phyloP scores from a whole-genome alignment of 2,113 vertebrate species.

The Taurulus bubalis region DNA sequence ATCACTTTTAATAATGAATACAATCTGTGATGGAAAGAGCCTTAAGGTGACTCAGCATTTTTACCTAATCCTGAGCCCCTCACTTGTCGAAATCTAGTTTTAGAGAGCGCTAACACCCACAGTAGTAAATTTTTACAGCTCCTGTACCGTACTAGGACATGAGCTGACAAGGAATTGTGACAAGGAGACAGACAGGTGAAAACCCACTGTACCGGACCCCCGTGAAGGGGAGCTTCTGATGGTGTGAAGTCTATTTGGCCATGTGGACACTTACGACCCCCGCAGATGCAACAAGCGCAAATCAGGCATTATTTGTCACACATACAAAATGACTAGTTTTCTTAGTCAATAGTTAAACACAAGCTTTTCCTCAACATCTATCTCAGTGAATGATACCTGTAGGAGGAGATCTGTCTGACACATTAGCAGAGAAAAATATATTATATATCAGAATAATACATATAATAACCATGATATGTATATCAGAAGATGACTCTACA shows the following conservation, averaged over 20 bases:
- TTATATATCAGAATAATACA: too few relatives aligned
- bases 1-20: background rate
- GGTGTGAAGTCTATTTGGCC: background rate
- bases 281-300: background rate
- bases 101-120: background rate
- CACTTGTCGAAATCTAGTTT: background rate
- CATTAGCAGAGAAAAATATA: background rate
- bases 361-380: background rate
- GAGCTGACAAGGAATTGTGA: background rate
- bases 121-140: background rate
- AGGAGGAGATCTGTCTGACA: background rate
- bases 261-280: background rate
- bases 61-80: background rate
- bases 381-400: background rate
- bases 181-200: background rate
- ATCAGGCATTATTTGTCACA: background rate
- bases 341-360: background rate
- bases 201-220: background rate
- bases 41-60: background rate
- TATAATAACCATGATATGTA: too few relatives aligned
- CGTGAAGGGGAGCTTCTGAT: background rate
- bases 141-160: background rate
- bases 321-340: background rate
- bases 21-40: background rate
- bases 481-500: too few relatives aligned